A percentile compares a stretch with the other conserved stretches of the same genome.
Evolutionary conservation across 92 coral and sea anemone species (phyloP).

Genomic region (Parazoanthus swiftii): DNA sequence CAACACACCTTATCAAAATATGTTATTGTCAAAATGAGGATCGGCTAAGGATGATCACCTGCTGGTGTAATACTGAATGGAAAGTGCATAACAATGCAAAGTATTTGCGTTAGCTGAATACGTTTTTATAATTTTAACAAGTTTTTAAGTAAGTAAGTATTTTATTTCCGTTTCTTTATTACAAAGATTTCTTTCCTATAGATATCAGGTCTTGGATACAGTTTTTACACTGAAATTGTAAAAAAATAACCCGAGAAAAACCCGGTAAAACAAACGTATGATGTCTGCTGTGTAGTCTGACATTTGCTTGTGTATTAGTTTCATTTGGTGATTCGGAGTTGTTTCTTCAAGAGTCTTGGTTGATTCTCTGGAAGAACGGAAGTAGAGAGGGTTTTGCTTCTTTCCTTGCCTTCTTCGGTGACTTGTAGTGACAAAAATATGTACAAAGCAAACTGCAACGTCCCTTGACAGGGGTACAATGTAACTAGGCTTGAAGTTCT

Average conservation of each 20-base stretch:
- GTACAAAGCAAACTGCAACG: neutral
- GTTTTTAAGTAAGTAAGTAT: too few relatives aligned
- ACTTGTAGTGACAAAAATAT: neutral
- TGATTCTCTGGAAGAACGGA: neutral
- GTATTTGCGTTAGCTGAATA: too few relatives aligned
- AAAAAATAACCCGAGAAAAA: too few relatives aligned
- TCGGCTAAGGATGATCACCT: too few relatives aligned
- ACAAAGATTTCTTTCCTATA: neutral
- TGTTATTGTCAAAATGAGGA: too few relatives aligned
- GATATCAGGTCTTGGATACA: too few relatives aligned
- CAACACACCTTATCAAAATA: too few relatives aligned
- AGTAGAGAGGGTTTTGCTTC: neutral
- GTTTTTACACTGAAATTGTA: neutral
- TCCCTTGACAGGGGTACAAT: constrained; percentile 5
- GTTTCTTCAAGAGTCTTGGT: neutral
- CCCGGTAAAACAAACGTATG: too few relatives aligned
- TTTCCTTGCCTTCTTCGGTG: neutral
- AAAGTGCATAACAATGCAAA: neutral
- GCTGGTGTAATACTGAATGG: neutral
- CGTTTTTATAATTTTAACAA: too few relatives aligned
- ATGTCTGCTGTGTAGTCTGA: neutral
- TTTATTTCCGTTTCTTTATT: neutral
- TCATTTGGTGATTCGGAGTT: neutral
- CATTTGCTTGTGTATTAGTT: neutral
- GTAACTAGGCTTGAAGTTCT: constrained; percentile 72